Evolutionary conservation across 1,140 invertebrate genomes (phyloP).

Genomic region (Drosophila ohnishii): DNA sequence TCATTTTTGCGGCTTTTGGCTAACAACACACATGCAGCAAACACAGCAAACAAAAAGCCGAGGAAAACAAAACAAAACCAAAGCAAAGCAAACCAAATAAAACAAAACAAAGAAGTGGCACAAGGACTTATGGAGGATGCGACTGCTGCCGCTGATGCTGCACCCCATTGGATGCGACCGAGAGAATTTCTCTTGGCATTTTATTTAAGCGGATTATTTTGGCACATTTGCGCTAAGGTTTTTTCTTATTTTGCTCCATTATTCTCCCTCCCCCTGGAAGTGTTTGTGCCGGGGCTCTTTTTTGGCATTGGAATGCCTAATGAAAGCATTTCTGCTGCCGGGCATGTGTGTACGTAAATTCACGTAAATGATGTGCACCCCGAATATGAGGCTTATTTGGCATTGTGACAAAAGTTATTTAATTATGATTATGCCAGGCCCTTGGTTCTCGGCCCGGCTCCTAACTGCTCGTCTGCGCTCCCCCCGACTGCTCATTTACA

Average conservation of each 20-base stretch:
- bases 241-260: slow-evolving; percentile 34
- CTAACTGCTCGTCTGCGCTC: slow-evolving; percentile 56
- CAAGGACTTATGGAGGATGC: slow-evolving; percentile 73
- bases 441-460: slow-evolving; percentile 52
- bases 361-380: slow-evolving; percentile 69
- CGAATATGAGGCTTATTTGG: slow-evolving; percentile 61
- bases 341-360: slow-evolving; percentile 62
- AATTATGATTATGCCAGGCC: slow-evolving; percentile 71
- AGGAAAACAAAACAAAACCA: not conserved
- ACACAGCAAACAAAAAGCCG: slow-evolving; percentile 14
- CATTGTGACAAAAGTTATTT: slow-evolving; percentile 78
- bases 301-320: slow-evolving; percentile 67
- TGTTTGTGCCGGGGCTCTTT: slow-evolving; percentile 20
- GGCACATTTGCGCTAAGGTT: slow-evolving; percentile 71
- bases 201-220: slow-evolving; percentile 81
- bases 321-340: slow-evolving; percentile 55
- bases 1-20: slow-evolving; percentile 70
- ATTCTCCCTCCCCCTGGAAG: slow-evolving; percentile 19
- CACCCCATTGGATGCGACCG: slow-evolving; percentile 51
- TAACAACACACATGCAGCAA: slow-evolving; percentile 51
- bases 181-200: slow-evolving; percentile 67
- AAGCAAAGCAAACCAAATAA: slow-evolving; percentile 11
- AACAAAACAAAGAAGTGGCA: slow-evolving; percentile 55
- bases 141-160: slow-evolving; percentile 34
- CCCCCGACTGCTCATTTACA: slow-evolving; percentile 69